Base-by-base conservation (phyloP, 2,888 invertebrate genomes). In the Pammene aurita region DNA sequence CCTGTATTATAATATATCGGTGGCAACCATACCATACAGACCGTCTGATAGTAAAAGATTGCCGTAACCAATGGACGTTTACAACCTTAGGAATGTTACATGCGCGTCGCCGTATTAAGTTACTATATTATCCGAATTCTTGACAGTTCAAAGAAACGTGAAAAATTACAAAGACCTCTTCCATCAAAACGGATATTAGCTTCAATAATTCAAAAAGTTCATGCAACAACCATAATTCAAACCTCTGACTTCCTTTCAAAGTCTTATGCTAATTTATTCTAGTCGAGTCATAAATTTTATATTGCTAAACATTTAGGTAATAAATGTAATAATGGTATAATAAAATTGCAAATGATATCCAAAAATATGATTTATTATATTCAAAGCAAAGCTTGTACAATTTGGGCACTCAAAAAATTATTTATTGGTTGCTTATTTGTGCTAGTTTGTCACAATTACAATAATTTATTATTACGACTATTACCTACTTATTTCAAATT, bases 141-240 rank as follows among this genome's bases (percentile, higher is more conserved):
- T 26, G 18, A 26, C 13, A 52, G 26, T 18, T 26, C 4, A 1
- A 48, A 16, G 34, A 34, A 46, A n/a, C n/a, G 56, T 56, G n/a
- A 41, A 14, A 14, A 60, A 18, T 13, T 9, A 13, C 14, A 10
- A 1, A 14, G 6, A 52, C 14, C n/a, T 42, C 34, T 26, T 46
- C n/a, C 54, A 18, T 48, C 9, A 10, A 11, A 38, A 26, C 54
- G 61, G 41, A 67, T 61, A 67, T 55, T 46, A 55, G 41, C 54
- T 44, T 41, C 61, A 54, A 55, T 67, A 61, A 61, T 46, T 67
- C 67, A 61, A 46, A 67, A 55, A 61, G 46, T 67, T 67, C 38
- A 46, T 35, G 54, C 54, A 54, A 18, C 11, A 44, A 35, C 38
- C 13, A 55, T 61, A 46, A 67, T 38, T 67, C 55, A 67, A 16